These are phyloP conservation scores for Drosophila sulfurigaster DNA, from an alignment of 1,140 invertebrate species.

Conservation along the genomic window DNA sequence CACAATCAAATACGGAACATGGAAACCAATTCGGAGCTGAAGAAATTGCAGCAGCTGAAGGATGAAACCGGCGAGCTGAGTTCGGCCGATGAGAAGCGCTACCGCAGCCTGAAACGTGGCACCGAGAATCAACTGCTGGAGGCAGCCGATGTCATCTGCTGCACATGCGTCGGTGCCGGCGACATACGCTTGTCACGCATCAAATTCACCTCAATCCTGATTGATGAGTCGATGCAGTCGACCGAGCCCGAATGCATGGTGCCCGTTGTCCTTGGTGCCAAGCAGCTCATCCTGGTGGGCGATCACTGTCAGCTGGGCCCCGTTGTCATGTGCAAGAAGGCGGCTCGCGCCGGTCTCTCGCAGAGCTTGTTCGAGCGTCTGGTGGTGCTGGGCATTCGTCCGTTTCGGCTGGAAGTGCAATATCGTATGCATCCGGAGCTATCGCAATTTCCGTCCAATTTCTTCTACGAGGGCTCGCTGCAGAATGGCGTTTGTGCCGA, in stretches of 20 bases:
- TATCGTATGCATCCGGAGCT: slow-evolving; percentile 99
- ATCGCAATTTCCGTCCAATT: slow-evolving; percentile 98
- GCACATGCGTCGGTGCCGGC: slow-evolving; percentile 99
- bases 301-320: slow-evolving; percentile 99
- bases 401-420: slow-evolving; percentile 98
- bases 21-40: slow-evolving; percentile 95
- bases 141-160: slow-evolving; percentile 99
- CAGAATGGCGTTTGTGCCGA: slow-evolving; percentile 99
- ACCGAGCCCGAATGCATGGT: slow-evolving; percentile 99
- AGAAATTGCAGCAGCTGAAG: slow-evolving; percentile 98
- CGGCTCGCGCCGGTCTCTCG: slow-evolving; percentile 97
- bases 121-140: slow-evolving; percentile 97
- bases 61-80: slow-evolving; percentile 99
- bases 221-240: slow-evolving; percentile 98
- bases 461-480: slow-evolving; percentile 99
- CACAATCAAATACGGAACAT: slow-evolving; percentile 99
- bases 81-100: slow-evolving; percentile 97
- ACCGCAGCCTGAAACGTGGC: slow-evolving; percentile 95
- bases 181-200: slow-evolving; percentile 96
- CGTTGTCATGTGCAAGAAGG: slow-evolving; percentile 99
- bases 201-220: slow-evolving; percentile 98
- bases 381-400: slow-evolving; percentile 97
- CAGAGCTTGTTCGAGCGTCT: slow-evolving; percentile 99
- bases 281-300: slow-evolving; percentile 97
- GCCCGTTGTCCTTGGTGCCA: slow-evolving; percentile 98